A percentile compares a stretch with the other conserved stretches of the same genome.
Evolutionary conservation across 2,797 vertebrate species (phyloP).

Genomic region (Neomorphus geoffroyi): DNA sequence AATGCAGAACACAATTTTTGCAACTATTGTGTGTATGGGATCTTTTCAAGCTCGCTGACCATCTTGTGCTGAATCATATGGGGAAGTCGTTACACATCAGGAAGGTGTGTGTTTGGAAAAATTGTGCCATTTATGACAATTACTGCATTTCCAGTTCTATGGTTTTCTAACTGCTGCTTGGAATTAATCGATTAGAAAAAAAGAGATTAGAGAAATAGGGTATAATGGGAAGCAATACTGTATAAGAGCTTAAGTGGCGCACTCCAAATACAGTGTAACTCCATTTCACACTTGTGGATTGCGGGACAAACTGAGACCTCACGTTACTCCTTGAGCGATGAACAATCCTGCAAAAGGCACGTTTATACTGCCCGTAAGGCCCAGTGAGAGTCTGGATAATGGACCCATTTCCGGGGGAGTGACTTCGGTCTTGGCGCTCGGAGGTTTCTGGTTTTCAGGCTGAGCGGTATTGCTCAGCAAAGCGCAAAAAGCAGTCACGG

Average conservation of each 20-base stretch:
- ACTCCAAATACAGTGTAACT: not conserved
- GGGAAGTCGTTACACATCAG: not conserved
- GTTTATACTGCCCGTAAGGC: not conserved
- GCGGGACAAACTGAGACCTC: not conserved
- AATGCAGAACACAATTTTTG: not conserved
- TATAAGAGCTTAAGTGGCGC: not conserved
- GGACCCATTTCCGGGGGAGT: not conserved
- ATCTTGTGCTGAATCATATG: not conserved
- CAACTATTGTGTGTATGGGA: rapidly evolving
- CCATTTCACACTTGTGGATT: not conserved
- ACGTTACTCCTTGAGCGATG: not conserved
- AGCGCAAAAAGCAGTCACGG: not conserved
- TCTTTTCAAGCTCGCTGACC: not conserved
- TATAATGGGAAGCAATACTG: not conserved
- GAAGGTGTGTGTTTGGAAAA: not conserved
- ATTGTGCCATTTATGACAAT: not conserved
- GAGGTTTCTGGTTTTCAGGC: not conserved
- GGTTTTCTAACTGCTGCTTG: not conserved
- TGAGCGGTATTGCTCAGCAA: not conserved
- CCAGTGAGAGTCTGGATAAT: not conserved
- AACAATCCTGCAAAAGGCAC: not conserved
- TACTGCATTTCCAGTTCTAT: not conserved
- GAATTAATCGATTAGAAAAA: not conserved
- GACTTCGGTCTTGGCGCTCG: not conserved
- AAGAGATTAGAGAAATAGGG: not conserved